Evolutionary conservation across 2,797 vertebrate genomes (phyloP).

Genomic region (Xenentodon cancila): DNA sequence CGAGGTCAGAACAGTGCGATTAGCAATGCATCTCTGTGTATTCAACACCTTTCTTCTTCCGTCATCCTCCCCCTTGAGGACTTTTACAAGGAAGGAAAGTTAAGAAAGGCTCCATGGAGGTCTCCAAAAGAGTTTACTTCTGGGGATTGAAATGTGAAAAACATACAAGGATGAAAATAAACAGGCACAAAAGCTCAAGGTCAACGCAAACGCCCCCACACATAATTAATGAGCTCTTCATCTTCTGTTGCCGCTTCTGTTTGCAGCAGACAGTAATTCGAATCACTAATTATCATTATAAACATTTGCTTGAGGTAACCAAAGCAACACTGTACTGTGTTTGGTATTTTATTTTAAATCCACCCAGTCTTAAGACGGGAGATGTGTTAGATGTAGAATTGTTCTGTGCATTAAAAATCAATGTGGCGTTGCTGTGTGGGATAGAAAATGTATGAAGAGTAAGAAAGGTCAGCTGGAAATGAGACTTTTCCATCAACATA

Average conservation of each 20-base stretch:
- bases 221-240: slow-evolving; percentile 9
- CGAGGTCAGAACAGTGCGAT: slow-evolving; percentile 30
- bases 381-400: background rate
- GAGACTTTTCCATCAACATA: too few relatives aligned
- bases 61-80: background rate
- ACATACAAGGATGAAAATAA: slow-evolving; percentile 19
- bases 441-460: too few relatives aligned
- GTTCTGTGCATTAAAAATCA: background rate
- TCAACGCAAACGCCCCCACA: background rate
- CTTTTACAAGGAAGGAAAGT: background rate
- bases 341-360: slow-evolving; percentile 6
- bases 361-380: background rate
- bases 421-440: too few relatives aligned
- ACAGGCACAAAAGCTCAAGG: slow-evolving; percentile 22
- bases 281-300: slow-evolving; percentile 24
- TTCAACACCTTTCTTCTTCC: too few relatives aligned
- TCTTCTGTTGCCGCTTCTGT: background rate
- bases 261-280: slow-evolving; percentile 12
- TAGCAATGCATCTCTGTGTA: background rate
- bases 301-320: slow-evolving; percentile 5
- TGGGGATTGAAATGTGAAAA: background rate
- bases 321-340: background rate
- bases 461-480: too few relatives aligned
- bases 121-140: background rate
- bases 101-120: background rate